Evolutionary conservation across 2,113 vertebrate genomes (phyloP).

Genomic region (Myrmophylax atrothorax): DNA sequence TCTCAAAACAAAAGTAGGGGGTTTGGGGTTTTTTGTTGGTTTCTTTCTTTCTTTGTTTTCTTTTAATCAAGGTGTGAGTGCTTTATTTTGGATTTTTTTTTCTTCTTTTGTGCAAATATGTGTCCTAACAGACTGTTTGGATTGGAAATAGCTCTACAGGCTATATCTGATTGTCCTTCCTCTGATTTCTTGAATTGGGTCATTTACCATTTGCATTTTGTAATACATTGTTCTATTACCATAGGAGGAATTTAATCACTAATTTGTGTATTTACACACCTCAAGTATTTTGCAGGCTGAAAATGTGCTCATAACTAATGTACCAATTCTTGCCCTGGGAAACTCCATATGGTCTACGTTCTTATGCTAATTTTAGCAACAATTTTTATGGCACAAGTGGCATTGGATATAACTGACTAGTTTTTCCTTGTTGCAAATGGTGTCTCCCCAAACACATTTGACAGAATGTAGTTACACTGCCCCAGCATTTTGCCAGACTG

Average conservation of each 20-base stretch:
- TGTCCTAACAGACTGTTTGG: background rate
- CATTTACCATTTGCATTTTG: constrained; percentile 8
- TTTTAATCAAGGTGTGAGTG: background rate
- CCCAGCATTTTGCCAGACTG: background rate
- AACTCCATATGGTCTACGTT: background rate
- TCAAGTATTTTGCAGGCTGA: background rate
- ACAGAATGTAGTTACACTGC: background rate
- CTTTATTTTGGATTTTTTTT: background rate
- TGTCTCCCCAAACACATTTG: background rate
- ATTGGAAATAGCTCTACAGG: background rate
- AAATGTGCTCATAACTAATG: constrained; percentile 1
- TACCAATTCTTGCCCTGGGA: constrained; percentile 5
- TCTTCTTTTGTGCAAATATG: background rate
- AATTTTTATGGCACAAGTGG: background rate
- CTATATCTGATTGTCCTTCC: background rate
- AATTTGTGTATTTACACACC: constrained; percentile 1
- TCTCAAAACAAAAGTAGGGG: background rate
- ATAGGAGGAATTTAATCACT: background rate
- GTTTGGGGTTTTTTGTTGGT: background rate
- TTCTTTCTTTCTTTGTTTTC: too few species aligned
- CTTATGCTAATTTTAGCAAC: background rate
- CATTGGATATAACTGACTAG: background rate
- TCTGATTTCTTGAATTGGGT: background rate
- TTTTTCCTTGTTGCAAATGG: background rate
- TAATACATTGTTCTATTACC: background rate